Evolutionary conservation across 2,797 vertebrate genomes (phyloP).

Genomic region (Chiroxiphia lanceolata): DNA sequence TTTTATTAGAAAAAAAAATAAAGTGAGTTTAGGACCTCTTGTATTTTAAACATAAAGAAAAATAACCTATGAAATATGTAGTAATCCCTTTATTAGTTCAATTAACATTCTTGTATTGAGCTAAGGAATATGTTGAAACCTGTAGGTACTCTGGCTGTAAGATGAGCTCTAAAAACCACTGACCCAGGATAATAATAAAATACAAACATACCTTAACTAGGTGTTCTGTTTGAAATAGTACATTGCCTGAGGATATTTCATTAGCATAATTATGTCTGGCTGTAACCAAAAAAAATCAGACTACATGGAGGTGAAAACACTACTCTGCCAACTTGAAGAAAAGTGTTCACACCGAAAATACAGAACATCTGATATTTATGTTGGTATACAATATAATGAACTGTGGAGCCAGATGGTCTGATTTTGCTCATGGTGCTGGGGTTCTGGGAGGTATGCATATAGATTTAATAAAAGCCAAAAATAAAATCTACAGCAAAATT

Average conservation of each 20-base stretch:
- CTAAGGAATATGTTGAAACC: conserved; percentile 17
- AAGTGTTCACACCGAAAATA: not conserved
- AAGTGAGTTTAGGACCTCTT: not conserved
- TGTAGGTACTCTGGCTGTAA: not conserved
- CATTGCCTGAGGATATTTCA: not conserved
- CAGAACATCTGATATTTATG: not conserved
- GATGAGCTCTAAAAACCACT: not conserved
- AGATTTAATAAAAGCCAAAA: not conserved
- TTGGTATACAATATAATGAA: not conserved
- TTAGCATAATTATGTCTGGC: not conserved
- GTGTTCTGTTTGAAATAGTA: conserved; percentile 44
- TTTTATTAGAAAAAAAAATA: not conserved
- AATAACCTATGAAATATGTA: not conserved
- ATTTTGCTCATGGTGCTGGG: not conserved
- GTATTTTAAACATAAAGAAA: not conserved
- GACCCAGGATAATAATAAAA: conserved; percentile 28
- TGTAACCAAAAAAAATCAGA: not conserved
- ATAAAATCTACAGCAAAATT: not conserved
- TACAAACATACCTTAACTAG: not conserved
- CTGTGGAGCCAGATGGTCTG: not conserved
- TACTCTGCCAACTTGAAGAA: not conserved
- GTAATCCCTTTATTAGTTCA: not conserved
- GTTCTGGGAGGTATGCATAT: not conserved
- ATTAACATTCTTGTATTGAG: conserved; percentile 24
- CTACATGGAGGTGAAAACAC: not conserved